Evolutionary conservation across 37 sponge, comb jelly and placozoan species (phyloP).

Genomic region (Agelas oroides): DNA sequence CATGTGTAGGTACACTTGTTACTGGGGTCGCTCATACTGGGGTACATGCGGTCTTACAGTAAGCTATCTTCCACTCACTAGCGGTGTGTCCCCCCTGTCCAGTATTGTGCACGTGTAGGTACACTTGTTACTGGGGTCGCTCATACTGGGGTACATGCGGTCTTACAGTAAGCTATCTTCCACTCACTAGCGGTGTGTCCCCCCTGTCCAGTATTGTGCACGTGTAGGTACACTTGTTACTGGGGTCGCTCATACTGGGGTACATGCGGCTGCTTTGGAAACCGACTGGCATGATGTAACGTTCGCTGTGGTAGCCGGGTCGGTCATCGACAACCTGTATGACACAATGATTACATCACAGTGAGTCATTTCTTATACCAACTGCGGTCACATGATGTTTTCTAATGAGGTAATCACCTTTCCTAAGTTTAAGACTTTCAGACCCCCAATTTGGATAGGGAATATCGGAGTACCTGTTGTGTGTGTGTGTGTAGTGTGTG

Average conservation of each 20-base stretch:
- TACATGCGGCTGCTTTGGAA: constrained; percentile 75
- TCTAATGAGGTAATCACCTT: constrained; percentile 64
- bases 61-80: too few relatives aligned
- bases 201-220: constrained; percentile 84
- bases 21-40: too few relatives aligned
- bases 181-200: constrained; percentile 79
- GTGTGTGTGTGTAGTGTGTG: not conserved
- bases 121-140: constrained; percentile 56
- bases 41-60: too few relatives aligned
- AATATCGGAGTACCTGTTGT: constrained; percentile 78
- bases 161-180: too few relatives aligned
- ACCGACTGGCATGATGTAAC: constrained; percentile 88
- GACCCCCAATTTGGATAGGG: constrained; percentile 83
- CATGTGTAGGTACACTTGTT: too few relatives aligned
- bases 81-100: too few relatives aligned
- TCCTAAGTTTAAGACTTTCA: constrained; percentile 75
- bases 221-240: constrained; percentile 60
- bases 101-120: constrained; percentile 78
- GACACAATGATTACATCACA: too few relatives aligned
- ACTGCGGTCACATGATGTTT: too few relatives aligned
- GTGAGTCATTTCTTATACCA: too few relatives aligned
- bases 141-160: constrained; percentile 87
- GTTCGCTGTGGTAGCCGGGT: constrained; percentile 81
- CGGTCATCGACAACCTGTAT: constrained; percentile 74
- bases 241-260: constrained; percentile 78